Evolutionary conservation across 2,113 vertebrate genomes (phyloP).

Genomic region (Oxyruncus cristatus): DNA sequence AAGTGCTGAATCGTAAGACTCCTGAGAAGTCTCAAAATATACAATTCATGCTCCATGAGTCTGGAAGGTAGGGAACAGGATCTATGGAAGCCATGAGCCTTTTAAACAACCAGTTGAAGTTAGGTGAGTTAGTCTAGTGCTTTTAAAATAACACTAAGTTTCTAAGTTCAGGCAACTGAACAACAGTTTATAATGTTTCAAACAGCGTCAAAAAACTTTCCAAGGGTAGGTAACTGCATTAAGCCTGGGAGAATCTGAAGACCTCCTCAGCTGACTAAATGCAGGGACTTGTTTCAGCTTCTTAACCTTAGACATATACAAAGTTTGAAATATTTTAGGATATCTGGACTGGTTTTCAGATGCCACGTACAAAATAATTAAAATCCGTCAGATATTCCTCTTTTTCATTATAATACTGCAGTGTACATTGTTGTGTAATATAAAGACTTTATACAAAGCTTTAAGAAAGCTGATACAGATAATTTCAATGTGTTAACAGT

Average conservation of each 20-base stretch:
- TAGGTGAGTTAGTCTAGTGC: background rate
- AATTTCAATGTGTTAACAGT: background rate
- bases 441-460: background rate
- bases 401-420: background rate
- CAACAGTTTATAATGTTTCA: background rate
- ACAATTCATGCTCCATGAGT: rapidly evolving
- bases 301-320: background rate
- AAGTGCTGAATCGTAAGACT: background rate
- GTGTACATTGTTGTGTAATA: background rate
- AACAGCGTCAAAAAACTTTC: background rate
- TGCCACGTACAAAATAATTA: background rate
- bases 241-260: background rate
- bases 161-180: background rate
- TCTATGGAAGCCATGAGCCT: background rate
- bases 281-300: background rate
- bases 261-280: background rate
- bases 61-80: background rate
- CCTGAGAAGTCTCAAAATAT: background rate
- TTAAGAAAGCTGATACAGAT: background rate
- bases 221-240: background rate
- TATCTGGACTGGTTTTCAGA: background rate
- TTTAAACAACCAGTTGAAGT: background rate
- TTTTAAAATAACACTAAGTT: background rate
- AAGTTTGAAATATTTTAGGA: background rate
- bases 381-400: background rate